Percentiles rank a stretch among this genome's conserved stretches.
Evolutionary conservation across 2,113 vertebrate species (phyloP).

Genomic region (Trematomus loennbergii): DNA sequence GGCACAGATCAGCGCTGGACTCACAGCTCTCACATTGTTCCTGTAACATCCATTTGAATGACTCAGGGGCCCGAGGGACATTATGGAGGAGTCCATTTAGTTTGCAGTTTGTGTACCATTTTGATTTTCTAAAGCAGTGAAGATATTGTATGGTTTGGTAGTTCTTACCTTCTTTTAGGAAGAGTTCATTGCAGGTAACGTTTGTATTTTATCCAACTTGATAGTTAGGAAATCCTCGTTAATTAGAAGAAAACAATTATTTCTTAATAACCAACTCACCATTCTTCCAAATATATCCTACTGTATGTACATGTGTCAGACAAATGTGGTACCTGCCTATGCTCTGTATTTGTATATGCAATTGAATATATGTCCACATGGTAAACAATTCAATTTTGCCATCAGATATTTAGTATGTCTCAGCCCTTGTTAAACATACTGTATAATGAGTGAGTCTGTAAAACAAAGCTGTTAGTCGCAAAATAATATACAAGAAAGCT

Average conservation of each 20-base stretch:
- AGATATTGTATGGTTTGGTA: not conserved
- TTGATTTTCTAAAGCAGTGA: conserved; percentile 10
- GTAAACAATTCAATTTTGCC: not conserved
- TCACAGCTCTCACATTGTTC: conserved; percentile 22
- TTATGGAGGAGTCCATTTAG: not conserved
- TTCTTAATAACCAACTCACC: not conserved
- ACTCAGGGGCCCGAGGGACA: conserved; percentile 11
- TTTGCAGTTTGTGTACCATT: not conserved
- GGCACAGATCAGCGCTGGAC: conserved; percentile 25
- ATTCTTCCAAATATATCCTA: not conserved
- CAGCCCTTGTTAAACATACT: conserved; percentile 2
- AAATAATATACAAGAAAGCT: conserved; percentile 5
- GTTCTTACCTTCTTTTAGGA: not conserved
- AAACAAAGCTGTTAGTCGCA: conserved; percentile 27
- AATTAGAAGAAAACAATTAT: not conserved
- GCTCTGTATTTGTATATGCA: not conserved
- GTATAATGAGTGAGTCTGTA: not conserved
- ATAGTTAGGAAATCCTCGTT: not conserved
- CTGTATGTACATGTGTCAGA: not conserved
- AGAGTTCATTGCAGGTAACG: not conserved
- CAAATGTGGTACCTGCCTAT: not conserved
- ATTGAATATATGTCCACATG: not conserved
- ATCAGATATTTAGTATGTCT: not conserved
- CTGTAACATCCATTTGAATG: conserved; percentile 29
- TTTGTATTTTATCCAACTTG: not conserved